Percentiles rank a stretch among this genome's conserved stretches.
Conservation (phyloP, 1,140 invertebrate genomes). For the Tachypleus tridentatus region DNA sequence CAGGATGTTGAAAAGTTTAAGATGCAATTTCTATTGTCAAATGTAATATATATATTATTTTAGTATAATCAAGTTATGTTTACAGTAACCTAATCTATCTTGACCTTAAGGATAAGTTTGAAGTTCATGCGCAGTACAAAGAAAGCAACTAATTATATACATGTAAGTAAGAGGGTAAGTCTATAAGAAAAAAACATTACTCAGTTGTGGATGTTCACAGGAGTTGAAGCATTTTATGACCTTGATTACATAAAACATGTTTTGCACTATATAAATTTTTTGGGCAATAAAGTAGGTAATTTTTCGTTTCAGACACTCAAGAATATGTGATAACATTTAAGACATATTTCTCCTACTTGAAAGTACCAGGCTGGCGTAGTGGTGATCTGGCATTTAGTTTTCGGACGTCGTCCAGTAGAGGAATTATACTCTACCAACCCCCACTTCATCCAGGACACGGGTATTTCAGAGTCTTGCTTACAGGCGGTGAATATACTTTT, state of each 20-base stretch:
- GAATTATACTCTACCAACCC: constrained; percentile 78
- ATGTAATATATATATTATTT: no score
- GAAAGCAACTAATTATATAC: no score
- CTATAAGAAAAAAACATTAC: no score
- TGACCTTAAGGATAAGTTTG: no score
- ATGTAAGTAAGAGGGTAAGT: no score
- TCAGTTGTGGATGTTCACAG: no score
- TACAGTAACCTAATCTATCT: no score
- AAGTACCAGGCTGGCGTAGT: constrained; percentile 79
- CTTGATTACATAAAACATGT: neutral
- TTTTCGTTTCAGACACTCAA: constrained; percentile 58
- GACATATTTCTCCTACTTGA: constrained; percentile 77
- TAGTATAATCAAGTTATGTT: no score
- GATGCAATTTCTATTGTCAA: no score
- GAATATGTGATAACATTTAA: constrained; percentile 87
- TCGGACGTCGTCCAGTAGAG: constrained; percentile 73
- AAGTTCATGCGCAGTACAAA: no score
- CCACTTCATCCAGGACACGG: constrained; percentile 75
- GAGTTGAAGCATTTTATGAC: no score
- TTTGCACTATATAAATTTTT: neutral
- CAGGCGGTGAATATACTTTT: constrained; percentile 45
- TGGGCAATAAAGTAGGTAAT: neutral
- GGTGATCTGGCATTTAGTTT: constrained; percentile 87
- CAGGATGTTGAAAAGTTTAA: no score
- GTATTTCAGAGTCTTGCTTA: constrained; percentile 76